Base-by-base conservation (phyloP, 2,888 invertebrate genomes). In the Drosophila differens region DNA sequence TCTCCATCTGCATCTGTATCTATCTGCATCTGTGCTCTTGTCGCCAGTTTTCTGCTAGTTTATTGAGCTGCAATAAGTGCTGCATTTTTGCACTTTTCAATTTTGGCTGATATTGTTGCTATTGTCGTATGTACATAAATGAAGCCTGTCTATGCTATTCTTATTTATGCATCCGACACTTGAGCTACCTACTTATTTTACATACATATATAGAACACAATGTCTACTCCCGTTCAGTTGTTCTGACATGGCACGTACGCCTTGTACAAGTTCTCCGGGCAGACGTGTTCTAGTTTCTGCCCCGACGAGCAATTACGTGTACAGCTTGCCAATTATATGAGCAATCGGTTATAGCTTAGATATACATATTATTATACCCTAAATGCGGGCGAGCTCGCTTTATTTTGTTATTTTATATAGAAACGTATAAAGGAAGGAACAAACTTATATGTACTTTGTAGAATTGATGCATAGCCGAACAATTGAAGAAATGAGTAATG, bases 251-350 rank as follows among this genome's bases (percentile, higher is more conserved):
- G 72, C 89, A 85, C 85, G 89, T 88, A 83, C 82, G 37, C 58
- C 30, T 25, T 70, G 61, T 67, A 65, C 76, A 76, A 76, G 76
- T 49, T 64, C 67, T 54, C 61, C 51, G 33, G 57, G 49, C 79
- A 74, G 83, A 88, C 83, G 77, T 89, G 87, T 89, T 89, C 87
- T 88, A 88, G 88, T 89, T 88, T 85, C 80, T 57, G 59, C 70
- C 72, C 32, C 71, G 70, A 66, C 70, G 47, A 60, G 63, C 72
- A 81, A 81, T 83, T 88, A 88, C 90, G 90, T 89, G 87, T 61
- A 60, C 44, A n/a, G 90, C 73, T 70, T 88, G 68, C 54, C 61
- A 77, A 89, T 79, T 70, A 57, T 67, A 59, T 58, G 30, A 51
- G 59, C 58, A 66, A 76, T 79, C 74, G 68, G 25, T 62, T 60